phyloP scores from a whole-genome alignment of 2,113 vertebrate species.

The Alethe castanea region DNA sequence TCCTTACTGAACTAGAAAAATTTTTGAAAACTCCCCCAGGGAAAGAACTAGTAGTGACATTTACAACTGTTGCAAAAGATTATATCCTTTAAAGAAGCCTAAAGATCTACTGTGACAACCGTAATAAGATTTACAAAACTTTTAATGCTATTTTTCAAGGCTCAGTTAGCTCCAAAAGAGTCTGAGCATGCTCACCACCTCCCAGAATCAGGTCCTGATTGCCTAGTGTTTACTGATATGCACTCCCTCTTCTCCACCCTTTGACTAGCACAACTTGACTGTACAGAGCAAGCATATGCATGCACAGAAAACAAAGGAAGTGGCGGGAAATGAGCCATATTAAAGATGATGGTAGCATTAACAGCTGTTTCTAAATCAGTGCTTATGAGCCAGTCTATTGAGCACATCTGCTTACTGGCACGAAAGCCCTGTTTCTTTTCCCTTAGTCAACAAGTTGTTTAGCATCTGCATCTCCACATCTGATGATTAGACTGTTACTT shows the following conservation, averaged over 20 bases:
- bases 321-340: slow-evolving; percentile 8
- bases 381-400: slow-evolving; percentile 56
- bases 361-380: slow-evolving; percentile 69
- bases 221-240: neutral
- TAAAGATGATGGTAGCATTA: slow-evolving; percentile 52
- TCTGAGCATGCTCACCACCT: neutral
- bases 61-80: neutral
- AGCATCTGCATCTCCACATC: slow-evolving; percentile 78
- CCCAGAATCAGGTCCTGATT: neutral
- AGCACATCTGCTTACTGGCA: slow-evolving; percentile 75
- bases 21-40: neutral
- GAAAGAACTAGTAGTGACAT: neutral
- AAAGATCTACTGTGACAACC: neutral
- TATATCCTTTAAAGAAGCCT: neutral
- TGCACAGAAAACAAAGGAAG: slow-evolving; percentile 30
- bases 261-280: neutral
- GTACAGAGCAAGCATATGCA: neutral
- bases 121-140: neutral
- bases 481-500: slow-evolving; percentile 81
- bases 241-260: neutral
- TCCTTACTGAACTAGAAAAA: neutral
- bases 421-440: slow-evolving; percentile 71
- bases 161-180: neutral
- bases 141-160: neutral
- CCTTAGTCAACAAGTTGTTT: slow-evolving; percentile 74